Evolutionary conservation across 2,888 invertebrate species (phyloP).

Genomic region (Drosophila formosana): DNA sequence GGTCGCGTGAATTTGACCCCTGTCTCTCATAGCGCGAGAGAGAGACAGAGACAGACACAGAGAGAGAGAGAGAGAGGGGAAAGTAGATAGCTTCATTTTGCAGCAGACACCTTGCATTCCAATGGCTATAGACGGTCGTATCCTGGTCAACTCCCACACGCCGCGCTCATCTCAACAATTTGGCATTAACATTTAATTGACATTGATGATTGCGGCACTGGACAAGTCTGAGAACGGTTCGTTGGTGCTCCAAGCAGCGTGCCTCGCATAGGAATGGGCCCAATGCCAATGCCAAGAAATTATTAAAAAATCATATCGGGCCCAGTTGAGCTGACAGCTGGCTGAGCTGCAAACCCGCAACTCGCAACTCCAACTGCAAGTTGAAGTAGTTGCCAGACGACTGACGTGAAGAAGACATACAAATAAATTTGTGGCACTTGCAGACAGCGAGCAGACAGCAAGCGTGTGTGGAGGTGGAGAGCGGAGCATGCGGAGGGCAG

Average conservation of each 20-base stretch:
- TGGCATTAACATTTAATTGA: slow-evolving; percentile 79
- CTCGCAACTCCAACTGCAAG: slow-evolving; percentile 15
- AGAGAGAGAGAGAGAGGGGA: not conserved
- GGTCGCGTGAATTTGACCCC: slow-evolving; percentile 49
- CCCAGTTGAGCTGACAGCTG: slow-evolving; percentile 40
- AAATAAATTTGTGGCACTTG: slow-evolving; percentile 78
- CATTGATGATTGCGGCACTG: slow-evolving; percentile 72
- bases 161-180: slow-evolving; percentile 49
- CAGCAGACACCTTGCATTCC: slow-evolving; percentile 42
- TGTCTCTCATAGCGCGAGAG: not conserved
- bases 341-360: slow-evolving; percentile 22
- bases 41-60: not conserved
- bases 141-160: slow-evolving; percentile 70
- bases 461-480: not conserved
- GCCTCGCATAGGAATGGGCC: slow-evolving; percentile 53
- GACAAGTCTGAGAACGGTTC: slow-evolving; percentile 69
- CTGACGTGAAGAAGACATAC: slow-evolving; percentile 77
- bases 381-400: slow-evolving; percentile 55
- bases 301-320: slow-evolving; percentile 77
- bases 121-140: slow-evolving; percentile 31
- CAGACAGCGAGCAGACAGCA: slow-evolving; percentile 65
- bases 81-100: slow-evolving; percentile 63
- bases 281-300: slow-evolving; percentile 46
- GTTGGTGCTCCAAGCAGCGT: slow-evolving; percentile 49
- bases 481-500: not conserved